Base-by-base conservation (phyloP, 1,140 invertebrate species). In the Drosophila obscura region DNA sequence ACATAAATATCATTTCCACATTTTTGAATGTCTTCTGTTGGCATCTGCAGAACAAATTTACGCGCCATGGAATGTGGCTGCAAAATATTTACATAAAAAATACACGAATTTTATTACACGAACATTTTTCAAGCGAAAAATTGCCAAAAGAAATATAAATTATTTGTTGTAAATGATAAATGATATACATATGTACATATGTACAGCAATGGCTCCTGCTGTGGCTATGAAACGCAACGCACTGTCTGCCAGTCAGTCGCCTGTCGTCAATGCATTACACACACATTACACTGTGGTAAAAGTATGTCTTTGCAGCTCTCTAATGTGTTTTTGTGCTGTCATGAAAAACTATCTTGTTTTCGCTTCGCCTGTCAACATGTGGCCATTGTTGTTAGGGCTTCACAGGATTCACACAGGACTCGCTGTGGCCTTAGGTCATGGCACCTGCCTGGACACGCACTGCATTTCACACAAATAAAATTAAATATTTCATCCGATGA, bases 391-490 rank as follows among this genome's bases (percentile, higher is more conserved):
- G 67, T 58, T 69, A 5, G 51, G 11, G 15, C 31, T 53, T 19
- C 51, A 53, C 22, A 19, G 16, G 28, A 60, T 39, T 48, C 56
- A 8, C 9, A 35, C 9, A 4, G 31, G 9, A 11, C 1, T 11
- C 9, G 4, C 9, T n/a, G n/a, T 13, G 55, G 64, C 45, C 63
- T 66, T 50, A 16, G 44, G 31, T 39, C 44, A 41, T 48, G 44
- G 9, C 44, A 46, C 13, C 49, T 15, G n/a, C 24, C 39, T 16
- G 60, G 63, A 35, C 66, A 69, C 50, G 44, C 45, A 44, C 51
- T 71, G 45, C 55, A 49, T 39, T 50, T 44, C 65, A 50, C 68
- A 74, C 49, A 82, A 74, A 78, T 78, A 83, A 69, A 78, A 73
- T 81, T 61, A 73, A 81, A 65, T 57, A 16, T 52, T 15, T 53